Percentiles rank a stretch among this genome's conserved stretches.
Conservation (phyloP, 2,888 invertebrate species). For the Encarsia formosa region DNA sequence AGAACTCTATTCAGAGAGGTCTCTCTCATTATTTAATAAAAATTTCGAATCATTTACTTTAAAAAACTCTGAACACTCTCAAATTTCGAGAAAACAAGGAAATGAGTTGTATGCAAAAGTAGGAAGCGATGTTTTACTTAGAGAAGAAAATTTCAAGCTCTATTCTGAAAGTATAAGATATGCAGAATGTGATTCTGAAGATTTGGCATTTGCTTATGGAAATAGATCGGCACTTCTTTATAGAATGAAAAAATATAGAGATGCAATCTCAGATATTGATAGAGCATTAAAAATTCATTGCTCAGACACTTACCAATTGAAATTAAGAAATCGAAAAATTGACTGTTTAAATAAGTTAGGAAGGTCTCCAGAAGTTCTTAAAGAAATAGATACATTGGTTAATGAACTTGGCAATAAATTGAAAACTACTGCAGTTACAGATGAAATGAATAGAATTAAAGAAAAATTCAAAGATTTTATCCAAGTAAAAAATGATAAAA, state of each 20-base stretch:
- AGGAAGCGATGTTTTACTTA: too few species aligned
- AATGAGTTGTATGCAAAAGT: too few species aligned
- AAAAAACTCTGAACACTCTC: too few species aligned
- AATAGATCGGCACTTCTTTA: constrained; percentile 74
- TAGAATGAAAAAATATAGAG: constrained; percentile 60
- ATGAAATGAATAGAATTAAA: background rate
- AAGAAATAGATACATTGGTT: background rate
- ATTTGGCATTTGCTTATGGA: constrained; percentile 64
- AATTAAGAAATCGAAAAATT: constrained; percentile 58
- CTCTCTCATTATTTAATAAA: too few species aligned
- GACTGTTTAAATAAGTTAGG: constrained; percentile 49
- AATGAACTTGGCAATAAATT: too few species aligned
- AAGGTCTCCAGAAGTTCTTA: constrained; percentile 5
- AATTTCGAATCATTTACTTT: too few species aligned
- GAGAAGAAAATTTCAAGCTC: constrained; percentile 29
- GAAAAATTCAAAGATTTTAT: too few species aligned
- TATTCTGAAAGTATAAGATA: constrained; percentile 64
- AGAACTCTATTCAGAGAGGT: too few species aligned
- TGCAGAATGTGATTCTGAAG: constrained; percentile 58
- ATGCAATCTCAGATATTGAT: constrained; percentile 66
- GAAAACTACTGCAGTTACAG: background rate
- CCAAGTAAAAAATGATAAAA: background rate
- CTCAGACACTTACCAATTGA: constrained; percentile 61
- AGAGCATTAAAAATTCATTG: constrained; percentile 57
- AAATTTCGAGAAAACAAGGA: too few species aligned